Base-by-base conservation (phyloP, 92 coral and sea anemone genomes). In the Muricea muricata region DNA sequence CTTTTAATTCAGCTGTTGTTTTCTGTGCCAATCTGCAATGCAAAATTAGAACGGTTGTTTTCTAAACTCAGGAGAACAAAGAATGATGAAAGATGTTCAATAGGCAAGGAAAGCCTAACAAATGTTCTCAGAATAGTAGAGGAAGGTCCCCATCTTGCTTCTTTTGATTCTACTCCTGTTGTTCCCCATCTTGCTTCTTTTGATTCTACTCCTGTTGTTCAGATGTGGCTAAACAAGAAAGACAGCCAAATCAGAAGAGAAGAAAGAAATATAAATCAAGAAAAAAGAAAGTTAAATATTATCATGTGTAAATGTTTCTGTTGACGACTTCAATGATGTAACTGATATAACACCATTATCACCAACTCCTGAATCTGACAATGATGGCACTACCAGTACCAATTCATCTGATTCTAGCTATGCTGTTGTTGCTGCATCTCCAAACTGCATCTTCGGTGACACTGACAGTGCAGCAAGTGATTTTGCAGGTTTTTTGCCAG, bases 11-110 rank as follows among this genome's bases (percentile, higher is more conserved):
- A 93, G 70, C 89, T 90, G 47, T 80, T 93, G 60, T 88, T 93
- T 73, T 77, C 89, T 55, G 86, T 90, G 70, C 92, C 93, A 71
- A 87, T 93, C 31, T 93, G 92, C 17, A 93, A 90, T 88, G 97
- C 92, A 46, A 93, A 93, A 60, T 91, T 93, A 17, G 97, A 90
- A 81, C 75, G 93, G 81, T 29, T 90, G 86, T 93, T 93, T 72
- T 90, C 91, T 35, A 75, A 81, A 35, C 86, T 91, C 89, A 88
- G 83, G 73, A 77, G 93, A 69, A 78, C 87, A n/a, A n/a, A n/a
- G n/a, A n/a, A n/a, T n/a, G n/a, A n/a, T n/a, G n/a, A 35, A 90
- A 90, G 85, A 32, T 90, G 93, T 26, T 65, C 92, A 30, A 89
- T 92, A 75, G 79, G 91, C 28, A 85, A 88, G 33, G 17, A 73